Evolutionary conservation across 2,888 invertebrate genomes (phyloP).

Genomic region (Siphlonurus alternatus): DNA sequence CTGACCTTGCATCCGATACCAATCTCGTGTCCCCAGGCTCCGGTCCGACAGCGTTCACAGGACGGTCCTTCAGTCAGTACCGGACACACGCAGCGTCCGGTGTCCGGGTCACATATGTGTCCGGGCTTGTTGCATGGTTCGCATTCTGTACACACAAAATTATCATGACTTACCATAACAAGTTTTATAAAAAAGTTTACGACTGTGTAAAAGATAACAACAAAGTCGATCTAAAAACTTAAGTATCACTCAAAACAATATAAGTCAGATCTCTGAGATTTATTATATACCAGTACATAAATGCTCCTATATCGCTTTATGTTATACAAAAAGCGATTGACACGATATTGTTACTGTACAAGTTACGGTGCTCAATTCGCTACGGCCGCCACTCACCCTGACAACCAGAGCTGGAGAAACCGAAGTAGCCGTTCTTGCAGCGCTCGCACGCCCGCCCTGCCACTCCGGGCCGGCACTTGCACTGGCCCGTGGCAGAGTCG

Average conservation of each 20-base stretch:
- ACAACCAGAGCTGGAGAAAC: slow-evolving; percentile 60
- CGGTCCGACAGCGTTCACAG: slow-evolving; percentile 64
- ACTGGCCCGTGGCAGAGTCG: slow-evolving; percentile 57
- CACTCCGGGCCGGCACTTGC: slow-evolving; percentile 60
- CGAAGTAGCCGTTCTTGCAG: slow-evolving; percentile 60
- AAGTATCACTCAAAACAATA: not conserved
- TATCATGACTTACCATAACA: not conserved
- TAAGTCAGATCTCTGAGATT: too few species aligned
- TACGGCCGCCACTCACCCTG: too few species aligned
- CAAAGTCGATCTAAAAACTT: slow-evolving; percentile 5
- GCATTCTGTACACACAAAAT: slow-evolving; percentile 42
- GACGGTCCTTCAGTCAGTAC: slow-evolving; percentile 63
- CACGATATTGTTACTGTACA: too few species aligned
- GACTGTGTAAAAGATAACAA: not conserved
- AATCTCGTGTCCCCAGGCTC: slow-evolving; percentile 62
- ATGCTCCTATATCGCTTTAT: too few species aligned
- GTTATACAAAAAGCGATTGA: slow-evolving; percentile 4
- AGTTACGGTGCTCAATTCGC: too few species aligned
- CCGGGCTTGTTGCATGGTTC: slow-evolving; percentile 61
- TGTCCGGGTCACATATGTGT: slow-evolving; percentile 75
- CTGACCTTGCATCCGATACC: slow-evolving; percentile 61
- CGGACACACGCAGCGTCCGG: slow-evolving; percentile 87
- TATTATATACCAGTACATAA: not conserved
- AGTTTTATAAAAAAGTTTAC: slow-evolving; percentile 4
- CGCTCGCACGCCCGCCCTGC: slow-evolving; percentile 53